phyloP scores from a whole-genome alignment of 2,888 invertebrate species.

The Xylocampa areola region DNA sequence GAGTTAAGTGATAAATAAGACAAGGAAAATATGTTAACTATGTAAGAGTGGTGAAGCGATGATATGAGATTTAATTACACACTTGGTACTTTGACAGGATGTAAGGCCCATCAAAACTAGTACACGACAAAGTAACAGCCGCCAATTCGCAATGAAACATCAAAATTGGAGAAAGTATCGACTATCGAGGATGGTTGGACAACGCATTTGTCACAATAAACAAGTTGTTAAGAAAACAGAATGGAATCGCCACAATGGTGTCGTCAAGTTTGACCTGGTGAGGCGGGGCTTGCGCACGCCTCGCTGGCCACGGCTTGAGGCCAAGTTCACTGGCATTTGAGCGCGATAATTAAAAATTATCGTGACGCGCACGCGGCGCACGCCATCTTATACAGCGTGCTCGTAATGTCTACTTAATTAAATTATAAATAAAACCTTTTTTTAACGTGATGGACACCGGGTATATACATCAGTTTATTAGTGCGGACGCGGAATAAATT shows the following conservation, averaged over 20 bases:
- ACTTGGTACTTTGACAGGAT: slow-evolving; percentile 10
- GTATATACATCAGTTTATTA: slow-evolving; percentile 8
- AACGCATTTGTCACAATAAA: slow-evolving; percentile 62
- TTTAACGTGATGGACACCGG: slow-evolving; percentile 28
- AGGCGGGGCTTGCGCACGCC: slow-evolving; percentile 77
- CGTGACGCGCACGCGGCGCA: slow-evolving; percentile 86
- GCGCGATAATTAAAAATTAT: slow-evolving; percentile 89
- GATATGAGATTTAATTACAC: slow-evolving; percentile 12
- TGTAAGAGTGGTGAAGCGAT: not conserved
- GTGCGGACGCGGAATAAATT: not conserved
- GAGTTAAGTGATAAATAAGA: slow-evolving; percentile 15
- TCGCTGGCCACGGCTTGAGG: slow-evolving; percentile 80
- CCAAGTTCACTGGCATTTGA: slow-evolving; percentile 90
- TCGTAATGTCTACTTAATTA: slow-evolving; percentile 64
- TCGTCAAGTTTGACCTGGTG: slow-evolving; percentile 86
- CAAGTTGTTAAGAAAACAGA: slow-evolving; percentile 64
- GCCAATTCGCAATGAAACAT: slow-evolving; percentile 30
- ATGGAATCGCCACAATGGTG: slow-evolving; percentile 73
- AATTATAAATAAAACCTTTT: slow-evolving; percentile 60
- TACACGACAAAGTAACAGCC: slow-evolving; percentile 4
- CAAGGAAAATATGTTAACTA: slow-evolving; percentile 10
- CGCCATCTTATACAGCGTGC: slow-evolving; percentile 83
- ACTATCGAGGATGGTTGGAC: slow-evolving; percentile 6
- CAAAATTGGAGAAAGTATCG: slow-evolving; percentile 22
- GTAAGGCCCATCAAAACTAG: slow-evolving; percentile 1